Base-by-base conservation (phyloP, 2,113 vertebrate species). In the Tenebrosternarchus preto region DNA sequence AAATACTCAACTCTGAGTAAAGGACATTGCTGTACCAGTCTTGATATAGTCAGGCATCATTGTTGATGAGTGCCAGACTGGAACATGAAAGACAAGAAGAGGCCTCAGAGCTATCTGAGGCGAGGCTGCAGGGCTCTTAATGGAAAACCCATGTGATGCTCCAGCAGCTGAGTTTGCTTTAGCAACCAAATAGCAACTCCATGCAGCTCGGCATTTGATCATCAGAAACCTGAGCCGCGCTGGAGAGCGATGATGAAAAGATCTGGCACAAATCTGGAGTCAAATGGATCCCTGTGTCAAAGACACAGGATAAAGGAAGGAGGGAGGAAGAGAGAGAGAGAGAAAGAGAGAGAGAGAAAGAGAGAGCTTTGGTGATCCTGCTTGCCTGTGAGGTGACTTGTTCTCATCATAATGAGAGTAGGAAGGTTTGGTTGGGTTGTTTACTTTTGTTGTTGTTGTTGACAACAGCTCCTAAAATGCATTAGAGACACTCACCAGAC, bases 51-150 rank as follows among this genome's bases (percentile, higher is more conserved):
- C 36, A 50, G 77, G 73, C 73, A 27, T 80, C 80, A 80, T 66
- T 75, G 69, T 33, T 72, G 83, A 81, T 29, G 39, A 71, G 63
- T 55, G 50, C 66, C 77, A 67, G 68, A 76, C 68, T 61, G 78
- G 82, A 72, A 86, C 82, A 87, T 82, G 73, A 82, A 75, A 82
- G 80, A 67, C 73, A 82, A 77, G 73, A 80, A 9, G 39, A 71
- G 80, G 76, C 53, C 36, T 33, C 31, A 33, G 55, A 56, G 67
- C 78, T 25, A 64, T 76, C 69, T 27, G 76, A 22, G 50, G 31
- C 19, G 29, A 73, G 73, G 69, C 43, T 73, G 80, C 46, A 66
- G 46, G n/a, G 31, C 22, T 19, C 20, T 72, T 73, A 77, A 84
- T 84, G 78, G 78, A 84, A 84, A 84, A 60, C 53, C 68, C 75